These are phyloP conservation scores for Aix galericulata DNA, from an alignment of 2,113 vertebrate species.

Conservation along the genomic window DNA sequence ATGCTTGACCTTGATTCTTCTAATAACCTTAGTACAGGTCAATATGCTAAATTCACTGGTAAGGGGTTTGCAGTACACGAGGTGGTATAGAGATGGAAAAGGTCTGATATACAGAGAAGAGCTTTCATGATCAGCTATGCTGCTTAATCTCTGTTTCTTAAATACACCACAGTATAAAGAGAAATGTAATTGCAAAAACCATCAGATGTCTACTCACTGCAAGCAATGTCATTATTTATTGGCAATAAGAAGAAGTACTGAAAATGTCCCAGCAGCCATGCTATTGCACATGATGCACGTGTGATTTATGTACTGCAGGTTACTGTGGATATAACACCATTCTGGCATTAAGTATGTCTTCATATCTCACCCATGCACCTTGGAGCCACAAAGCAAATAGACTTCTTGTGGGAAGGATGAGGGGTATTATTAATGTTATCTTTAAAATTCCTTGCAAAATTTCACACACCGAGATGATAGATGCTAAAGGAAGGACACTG, in stretches of 20 bases:
- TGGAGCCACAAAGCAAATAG: not conserved
- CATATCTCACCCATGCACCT: not conserved
- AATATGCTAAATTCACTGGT: not conserved
- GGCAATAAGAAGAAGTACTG: not conserved
- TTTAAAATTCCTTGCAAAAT: not conserved
- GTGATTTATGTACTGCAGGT: not conserved
- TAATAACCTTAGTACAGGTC: not conserved
- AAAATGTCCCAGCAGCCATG: not conserved
- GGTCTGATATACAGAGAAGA: not conserved
- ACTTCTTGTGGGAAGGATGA: not conserved
- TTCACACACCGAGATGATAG: not conserved
- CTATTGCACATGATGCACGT: not conserved
- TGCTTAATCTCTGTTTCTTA: not conserved
- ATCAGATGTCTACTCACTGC: not conserved
- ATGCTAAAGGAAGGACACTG: conserved; percentile 20
- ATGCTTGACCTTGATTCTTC: not conserved
- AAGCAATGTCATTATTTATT: not conserved
- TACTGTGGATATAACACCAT: not conserved
- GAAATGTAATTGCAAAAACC: not conserved
- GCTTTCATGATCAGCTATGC: not conserved
- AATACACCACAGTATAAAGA: not conserved
- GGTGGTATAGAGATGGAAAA: not conserved
- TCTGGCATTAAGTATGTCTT: not conserved
- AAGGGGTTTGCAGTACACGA: not conserved
- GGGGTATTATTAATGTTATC: not conserved